Percentiles rank a stretch among this genome's conserved stretches.
These are phyloP conservation scores for Pardosa pseudoannulata DNA, from an alignment of 2,888 invertebrate genomes.

Conservation along the genomic window DNA sequence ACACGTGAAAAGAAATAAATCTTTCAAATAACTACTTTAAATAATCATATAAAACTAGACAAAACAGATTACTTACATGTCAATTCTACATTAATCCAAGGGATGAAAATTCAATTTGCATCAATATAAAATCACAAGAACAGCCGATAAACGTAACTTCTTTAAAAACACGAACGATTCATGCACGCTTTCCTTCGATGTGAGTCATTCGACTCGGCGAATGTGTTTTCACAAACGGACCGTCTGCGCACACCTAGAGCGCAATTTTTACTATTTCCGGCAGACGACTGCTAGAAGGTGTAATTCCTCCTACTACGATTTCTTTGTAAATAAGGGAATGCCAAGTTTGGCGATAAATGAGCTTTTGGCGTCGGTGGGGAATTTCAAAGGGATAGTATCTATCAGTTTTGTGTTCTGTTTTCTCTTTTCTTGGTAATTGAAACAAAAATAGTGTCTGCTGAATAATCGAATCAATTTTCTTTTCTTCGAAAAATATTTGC, in stretches of 20 bases:
- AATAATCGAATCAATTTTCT: too few relatives aligned
- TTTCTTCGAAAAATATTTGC: too few relatives aligned
- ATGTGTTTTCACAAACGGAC: constrained; percentile 21
- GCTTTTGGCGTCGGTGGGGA: too few relatives aligned
- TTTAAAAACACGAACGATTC: not conserved
- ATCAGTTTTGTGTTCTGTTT: not conserved
- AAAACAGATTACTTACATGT: constrained; percentile 1
- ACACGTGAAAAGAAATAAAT: not conserved
- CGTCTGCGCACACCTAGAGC: constrained; percentile 57
- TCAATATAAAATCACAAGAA: not conserved
- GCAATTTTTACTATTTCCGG: constrained; percentile 72
- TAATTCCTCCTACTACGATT: constrained; percentile 47
- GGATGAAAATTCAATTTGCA: too few relatives aligned
- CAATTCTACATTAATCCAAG: not conserved
- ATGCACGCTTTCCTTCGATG: constrained; percentile 62
- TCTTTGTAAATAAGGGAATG: not conserved
- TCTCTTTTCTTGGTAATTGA: not conserved
- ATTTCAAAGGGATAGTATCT: not conserved
- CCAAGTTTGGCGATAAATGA: constrained; percentile 18
- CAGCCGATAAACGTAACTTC: not conserved
- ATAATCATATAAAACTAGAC: not conserved
- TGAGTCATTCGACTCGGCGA: constrained; percentile 63
- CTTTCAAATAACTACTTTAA: not conserved
- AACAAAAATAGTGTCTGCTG: too few relatives aligned
- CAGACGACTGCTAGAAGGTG: constrained; percentile 51